Evolutionary conservation across 2,888 invertebrate species (phyloP), one percentile per base, ranked within the genome.

Genomic region (Ischnus inquisitorius): DNA sequence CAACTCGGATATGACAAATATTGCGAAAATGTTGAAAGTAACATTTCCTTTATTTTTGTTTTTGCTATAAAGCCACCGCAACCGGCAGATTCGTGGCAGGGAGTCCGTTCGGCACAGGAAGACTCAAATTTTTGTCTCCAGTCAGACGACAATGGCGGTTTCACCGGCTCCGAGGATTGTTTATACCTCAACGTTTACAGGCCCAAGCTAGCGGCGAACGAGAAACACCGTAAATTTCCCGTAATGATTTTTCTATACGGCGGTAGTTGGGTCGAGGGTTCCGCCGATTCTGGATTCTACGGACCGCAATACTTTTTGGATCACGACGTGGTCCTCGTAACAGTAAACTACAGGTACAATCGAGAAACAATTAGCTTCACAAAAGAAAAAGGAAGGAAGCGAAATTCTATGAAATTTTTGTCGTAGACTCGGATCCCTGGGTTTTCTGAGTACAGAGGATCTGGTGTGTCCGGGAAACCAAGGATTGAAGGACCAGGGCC

Each of bases 161-260:
- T 22, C 60, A 95, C 95, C 65, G 97, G 97, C 0, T 95, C 94
- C 84, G 98, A 98, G 93, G 97, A 98, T 92, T 98, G 98, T 89
- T 94, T 98, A 1, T 97, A 97, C 86, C 93, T 98, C 3, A 98
- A 98, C 90, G 95, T 96, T 0, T 96, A 95, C 92, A 95, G 95
- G 0, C 96, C 96, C 0, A 95, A 94, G 84, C 91, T 94, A 1
- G 10, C 8, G 3, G 43, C 81, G 3, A 92, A 85, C 0, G 93
- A 92, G 8, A 75, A 28, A 5, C 83, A 86, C 16, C 90, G 90
- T 71, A 62, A 8, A 34, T 71, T 85, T 65, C 96, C 97, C 0
- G 97, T 97, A 0, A 96, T 97, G 97, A 94, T 97, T 19, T 97
- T 96, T 94, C 94, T 96, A 82, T 96, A 96, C 81, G 96, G 96